Conservation (phyloP, 2,113 vertebrate species). For the Struthio camelus region DNA sequence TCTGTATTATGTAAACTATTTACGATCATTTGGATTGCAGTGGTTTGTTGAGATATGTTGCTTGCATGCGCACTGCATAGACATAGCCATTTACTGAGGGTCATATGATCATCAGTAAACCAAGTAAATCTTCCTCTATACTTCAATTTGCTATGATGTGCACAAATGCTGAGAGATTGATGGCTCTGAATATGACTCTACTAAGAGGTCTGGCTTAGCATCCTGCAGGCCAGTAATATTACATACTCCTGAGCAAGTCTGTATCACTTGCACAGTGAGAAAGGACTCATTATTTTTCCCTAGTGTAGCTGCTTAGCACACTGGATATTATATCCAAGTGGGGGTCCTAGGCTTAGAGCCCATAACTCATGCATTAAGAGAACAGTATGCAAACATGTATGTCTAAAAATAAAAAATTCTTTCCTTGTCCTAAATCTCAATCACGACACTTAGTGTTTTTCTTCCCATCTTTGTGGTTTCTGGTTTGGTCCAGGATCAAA, state of each 20-base stretch:
- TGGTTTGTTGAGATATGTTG: neutral
- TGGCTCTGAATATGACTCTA: neutral
- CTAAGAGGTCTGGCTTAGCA: neutral
- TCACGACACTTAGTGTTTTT: neutral
- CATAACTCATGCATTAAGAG: neutral
- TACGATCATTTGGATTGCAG: neutral
- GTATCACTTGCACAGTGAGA: accelerated
- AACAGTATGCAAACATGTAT: neutral
- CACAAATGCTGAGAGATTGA: neutral
- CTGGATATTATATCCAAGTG: neutral
- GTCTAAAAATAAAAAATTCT: neutral
- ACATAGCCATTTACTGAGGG: neutral
- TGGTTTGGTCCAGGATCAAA: constrained; percentile 33
- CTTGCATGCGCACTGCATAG: accelerated
- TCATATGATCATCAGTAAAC: neutral
- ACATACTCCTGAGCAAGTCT: neutral
- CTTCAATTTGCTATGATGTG: neutral
- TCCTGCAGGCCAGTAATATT: neutral
- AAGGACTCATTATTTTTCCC: neutral
- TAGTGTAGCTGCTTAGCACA: neutral
- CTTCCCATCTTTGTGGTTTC: neutral
- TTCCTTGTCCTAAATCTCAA: neutral
- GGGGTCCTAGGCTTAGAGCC: neutral
- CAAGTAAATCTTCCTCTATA: neutral
- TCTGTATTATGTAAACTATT: neutral